Evolutionary conservation across 2,888 invertebrate species (phyloP).

Genomic region (Gastracanthus pulcherrimus): DNA sequence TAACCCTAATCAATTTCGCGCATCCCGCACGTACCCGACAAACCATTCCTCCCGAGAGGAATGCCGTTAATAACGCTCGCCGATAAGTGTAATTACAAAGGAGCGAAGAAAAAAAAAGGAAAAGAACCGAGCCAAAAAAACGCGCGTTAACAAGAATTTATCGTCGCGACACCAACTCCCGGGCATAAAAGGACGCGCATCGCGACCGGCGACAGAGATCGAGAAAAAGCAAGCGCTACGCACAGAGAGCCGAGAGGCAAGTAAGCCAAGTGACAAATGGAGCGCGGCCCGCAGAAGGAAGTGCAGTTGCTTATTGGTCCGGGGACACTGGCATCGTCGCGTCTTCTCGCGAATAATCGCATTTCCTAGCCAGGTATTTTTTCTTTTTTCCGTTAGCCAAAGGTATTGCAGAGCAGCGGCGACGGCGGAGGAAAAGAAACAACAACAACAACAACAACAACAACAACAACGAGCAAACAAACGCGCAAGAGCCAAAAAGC

Average conservation of each 20-base stretch:
- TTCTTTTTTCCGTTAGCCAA: not conserved
- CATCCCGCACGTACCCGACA: not conserved
- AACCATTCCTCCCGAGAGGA: not conserved
- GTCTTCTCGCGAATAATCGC: constrained; percentile 55
- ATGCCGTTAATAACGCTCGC: not conserved
- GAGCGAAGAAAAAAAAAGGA: too few relatives aligned
- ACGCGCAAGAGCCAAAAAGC: not conserved
- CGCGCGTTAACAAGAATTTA: constrained; percentile 48
- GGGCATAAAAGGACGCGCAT: not conserved
- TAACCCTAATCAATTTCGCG: not conserved
- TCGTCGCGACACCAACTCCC: constrained; percentile 6
- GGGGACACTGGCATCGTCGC: not conserved
- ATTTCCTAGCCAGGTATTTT: constrained; percentile 35
- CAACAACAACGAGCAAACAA: not conserved
- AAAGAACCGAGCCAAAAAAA: too few relatives aligned
- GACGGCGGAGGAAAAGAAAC: not conserved
- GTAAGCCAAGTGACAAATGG: constrained; percentile 57
- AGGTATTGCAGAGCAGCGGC: not conserved
- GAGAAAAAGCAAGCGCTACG: not conserved
- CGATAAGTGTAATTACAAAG: constrained; percentile 30
- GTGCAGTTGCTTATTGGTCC: constrained; percentile 50
- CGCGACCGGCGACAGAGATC: not conserved
- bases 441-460: not conserved
- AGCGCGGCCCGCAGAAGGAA: constrained; percentile 22
- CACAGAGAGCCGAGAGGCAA: constrained; percentile 14